These are phyloP conservation scores for Camponotus vicinus DNA, from an alignment of 1,140 invertebrate species.

Conservation along the genomic window DNA sequence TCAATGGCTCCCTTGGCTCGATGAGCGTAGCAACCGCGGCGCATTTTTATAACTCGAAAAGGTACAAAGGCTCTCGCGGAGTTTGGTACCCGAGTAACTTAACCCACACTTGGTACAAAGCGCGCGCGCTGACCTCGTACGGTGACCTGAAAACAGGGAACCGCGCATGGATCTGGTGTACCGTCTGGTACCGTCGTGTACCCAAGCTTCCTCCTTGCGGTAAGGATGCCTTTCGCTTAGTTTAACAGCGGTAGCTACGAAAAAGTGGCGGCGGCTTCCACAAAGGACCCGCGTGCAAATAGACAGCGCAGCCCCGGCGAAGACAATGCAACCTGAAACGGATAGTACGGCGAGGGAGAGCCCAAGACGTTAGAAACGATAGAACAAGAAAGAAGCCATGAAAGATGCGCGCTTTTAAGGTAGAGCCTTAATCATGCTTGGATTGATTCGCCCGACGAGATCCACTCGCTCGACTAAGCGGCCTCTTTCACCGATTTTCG, in stretches of 20 bases:
- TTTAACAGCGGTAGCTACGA: conserved; percentile 81
- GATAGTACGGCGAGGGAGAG: conserved; percentile 76
- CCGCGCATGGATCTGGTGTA: conserved; percentile 68
- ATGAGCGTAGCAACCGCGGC: conserved; percentile 45
- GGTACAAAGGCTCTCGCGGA: conserved; percentile 69
- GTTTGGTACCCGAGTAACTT: conserved; percentile 76
- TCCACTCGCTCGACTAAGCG: conserved; percentile 39
- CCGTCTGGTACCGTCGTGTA: conserved; percentile 72
- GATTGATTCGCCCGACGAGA: conserved; percentile 69
- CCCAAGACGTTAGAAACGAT: conserved; percentile 69
- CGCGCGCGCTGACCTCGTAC: conserved; percentile 73
- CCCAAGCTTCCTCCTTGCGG: conserved; percentile 65
- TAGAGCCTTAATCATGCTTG: conserved; percentile 74
- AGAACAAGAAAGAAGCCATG: conserved; percentile 71
- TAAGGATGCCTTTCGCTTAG: conserved; percentile 81
- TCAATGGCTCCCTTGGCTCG: conserved; percentile 12
- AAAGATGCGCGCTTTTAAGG: conserved; percentile 19
- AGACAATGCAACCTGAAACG: conserved; percentile 82
- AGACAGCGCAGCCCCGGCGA: conserved; percentile 72
- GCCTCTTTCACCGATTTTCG: conserved; percentile 72
- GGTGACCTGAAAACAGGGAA: conserved; percentile 72
- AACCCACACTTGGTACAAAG: conserved; percentile 77
- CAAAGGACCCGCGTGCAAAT: conserved; percentile 79
- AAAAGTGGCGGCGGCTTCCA: conserved; percentile 77
- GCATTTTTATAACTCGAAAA: conserved; percentile 70